Base-by-base conservation (phyloP, 2,888 invertebrate genomes). In the Myopa tessellatipennis region DNA sequence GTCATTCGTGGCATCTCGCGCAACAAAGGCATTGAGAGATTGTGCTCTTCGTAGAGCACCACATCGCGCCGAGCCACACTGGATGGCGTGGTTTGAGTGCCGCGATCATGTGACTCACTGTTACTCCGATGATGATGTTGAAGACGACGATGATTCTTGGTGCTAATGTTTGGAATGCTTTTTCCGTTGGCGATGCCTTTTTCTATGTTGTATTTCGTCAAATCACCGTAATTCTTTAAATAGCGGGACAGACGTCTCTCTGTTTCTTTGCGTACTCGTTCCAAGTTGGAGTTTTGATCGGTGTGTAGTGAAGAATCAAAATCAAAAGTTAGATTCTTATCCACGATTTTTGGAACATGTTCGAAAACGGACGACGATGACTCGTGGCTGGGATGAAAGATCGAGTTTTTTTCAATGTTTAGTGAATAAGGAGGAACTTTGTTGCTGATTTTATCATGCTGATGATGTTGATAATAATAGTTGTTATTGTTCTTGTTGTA, bases 21-120 rank as follows among this genome's bases (percentile, higher is more conserved):
- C 78, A 93, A 85, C 36, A 93, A 89, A 0, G 93, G 93, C 85
- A 93, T 92, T 0, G 93, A 92, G 55, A 93, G 86, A 61, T 90
- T 88, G 26, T 86, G 84, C 89, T 91, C 81, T 70, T 86, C 86
- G 12, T 82, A 82, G 71, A 87, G 78, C 4, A 88, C 87, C 55
- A 87, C 82, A 82, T 88, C 87, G 7, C 87, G 82, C 7, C 87
- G 82, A 1, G 81, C 85, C 14, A 83, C 77, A 3, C 83, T 81
- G 6, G 83, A 82, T 0, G 87, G 85, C 4, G 83, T 87, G 4
- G 88, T 88, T 80, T 88, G 88, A 50, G 88, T 88, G 68, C 87
- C 84, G 3, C 86, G 84, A 78, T 86, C 81, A 4, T 84, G 84
- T 1, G 85, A 82, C n/a, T 84, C 85, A 45, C 85, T 87, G 75